phyloP scores from a whole-genome alignment of 2,888 invertebrate species.

The Furcula furcula region DNA sequence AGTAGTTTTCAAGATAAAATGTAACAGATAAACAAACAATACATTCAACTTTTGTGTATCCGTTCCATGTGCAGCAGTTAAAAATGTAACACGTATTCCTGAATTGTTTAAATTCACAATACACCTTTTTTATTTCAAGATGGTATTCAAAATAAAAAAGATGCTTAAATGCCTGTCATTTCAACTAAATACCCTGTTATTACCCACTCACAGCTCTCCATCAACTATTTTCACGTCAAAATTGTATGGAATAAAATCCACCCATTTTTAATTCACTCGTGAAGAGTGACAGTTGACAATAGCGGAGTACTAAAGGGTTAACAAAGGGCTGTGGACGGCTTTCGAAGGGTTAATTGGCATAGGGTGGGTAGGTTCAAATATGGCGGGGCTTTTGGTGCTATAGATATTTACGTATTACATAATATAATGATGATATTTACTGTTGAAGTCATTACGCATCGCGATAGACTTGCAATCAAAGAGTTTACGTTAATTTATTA shows the following conservation, averaged over 20 bases:
- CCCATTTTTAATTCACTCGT: slow-evolving; percentile 55
- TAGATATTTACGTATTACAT: background rate
- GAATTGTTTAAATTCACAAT: no score
- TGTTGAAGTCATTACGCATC: no score
- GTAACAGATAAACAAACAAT: no score
- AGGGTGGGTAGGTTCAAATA: slow-evolving; percentile 28
- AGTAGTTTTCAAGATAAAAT: no score
- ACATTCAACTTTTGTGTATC: no score
- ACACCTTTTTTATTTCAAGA: no score
- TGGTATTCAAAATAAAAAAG: no score
- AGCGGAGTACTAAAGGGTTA: slow-evolving; percentile 46
- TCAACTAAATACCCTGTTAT: slow-evolving; percentile 40
- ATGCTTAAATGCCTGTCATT: slow-evolving; percentile 48
- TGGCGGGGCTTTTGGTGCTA: background rate
- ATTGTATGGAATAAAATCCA: slow-evolving; percentile 47
- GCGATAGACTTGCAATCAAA: no score
- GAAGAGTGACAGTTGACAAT: slow-evolving; percentile 60
- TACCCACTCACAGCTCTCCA: slow-evolving; percentile 46
- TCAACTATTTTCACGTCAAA: slow-evolving; percentile 20
- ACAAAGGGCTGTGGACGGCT: slow-evolving; percentile 49
- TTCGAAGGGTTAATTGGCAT: slow-evolving; percentile 57
- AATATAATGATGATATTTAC: background rate
- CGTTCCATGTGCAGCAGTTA: no score
- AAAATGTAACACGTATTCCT: no score
- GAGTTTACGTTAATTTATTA: no score